phyloP scores from a whole-genome alignment of 2,888 invertebrate species.

The Nemotelus nigrinus region DNA sequence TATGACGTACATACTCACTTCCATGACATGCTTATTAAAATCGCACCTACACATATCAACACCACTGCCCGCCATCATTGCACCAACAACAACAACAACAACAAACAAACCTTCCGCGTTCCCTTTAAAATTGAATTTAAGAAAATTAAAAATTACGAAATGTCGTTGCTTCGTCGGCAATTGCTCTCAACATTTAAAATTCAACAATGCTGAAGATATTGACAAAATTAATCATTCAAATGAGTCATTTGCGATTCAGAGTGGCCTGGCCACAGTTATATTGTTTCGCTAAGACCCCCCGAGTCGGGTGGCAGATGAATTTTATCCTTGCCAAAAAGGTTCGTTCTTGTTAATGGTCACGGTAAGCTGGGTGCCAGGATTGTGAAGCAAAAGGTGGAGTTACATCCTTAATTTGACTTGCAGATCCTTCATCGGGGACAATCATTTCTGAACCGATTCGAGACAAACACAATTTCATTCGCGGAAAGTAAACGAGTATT shows the following conservation, averaged over 20 bases:
- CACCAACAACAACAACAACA: too few species aligned
- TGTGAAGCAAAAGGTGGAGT: constrained; percentile 27
- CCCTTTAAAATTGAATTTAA: constrained; percentile 13
- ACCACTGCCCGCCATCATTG: too few species aligned
- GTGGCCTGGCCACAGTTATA: constrained; percentile 33
- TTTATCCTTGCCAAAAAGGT: constrained; percentile 40
- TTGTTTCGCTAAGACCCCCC: constrained; percentile 1
- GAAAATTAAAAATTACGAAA: constrained; percentile 19
- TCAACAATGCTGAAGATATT: constrained; percentile 32
- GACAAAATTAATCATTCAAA: constrained; percentile 45
- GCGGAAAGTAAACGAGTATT: constrained; percentile 11
- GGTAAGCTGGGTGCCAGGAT: neutral
- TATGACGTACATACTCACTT: too few species aligned
- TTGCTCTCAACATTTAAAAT: constrained; percentile 28
- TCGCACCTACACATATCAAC: too few species aligned
- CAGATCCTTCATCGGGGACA: constrained; percentile 26
- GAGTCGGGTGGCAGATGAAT: neutral
- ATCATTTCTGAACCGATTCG: constrained; percentile 35
- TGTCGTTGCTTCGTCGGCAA: constrained; percentile 17
- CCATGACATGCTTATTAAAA: too few species aligned
- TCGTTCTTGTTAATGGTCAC: constrained; percentile 27
- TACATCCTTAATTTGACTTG: constrained; percentile 41
- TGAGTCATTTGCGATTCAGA: constrained; percentile 44
- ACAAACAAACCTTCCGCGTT: neutral
- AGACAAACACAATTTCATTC: constrained; percentile 7